Percentiles rank a stretch among this genome's conserved stretches.
These are phyloP conservation scores for Pseudorhiza aurosa DNA, from an alignment of 30 jellyfish, hydroid and myxozoan species.

Conservation along the genomic window DNA sequence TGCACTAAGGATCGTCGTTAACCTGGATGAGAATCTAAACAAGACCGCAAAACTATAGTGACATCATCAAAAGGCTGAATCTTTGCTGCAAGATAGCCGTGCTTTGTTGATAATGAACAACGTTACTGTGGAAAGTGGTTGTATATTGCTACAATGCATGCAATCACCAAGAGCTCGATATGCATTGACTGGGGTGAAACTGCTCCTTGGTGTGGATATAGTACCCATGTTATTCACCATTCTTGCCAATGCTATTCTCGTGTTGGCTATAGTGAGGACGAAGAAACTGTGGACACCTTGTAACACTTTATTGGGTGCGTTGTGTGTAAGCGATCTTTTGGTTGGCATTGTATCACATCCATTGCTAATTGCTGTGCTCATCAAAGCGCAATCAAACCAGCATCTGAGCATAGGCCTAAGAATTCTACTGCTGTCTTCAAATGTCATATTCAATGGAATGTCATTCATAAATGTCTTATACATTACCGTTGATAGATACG, in stretches of 20 bases:
- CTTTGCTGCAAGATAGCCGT: too few species aligned
- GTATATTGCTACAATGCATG: background rate
- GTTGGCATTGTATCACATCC: constrained; percentile 46
- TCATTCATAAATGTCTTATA: constrained; percentile 7
- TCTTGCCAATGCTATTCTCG: constrained; percentile 5
- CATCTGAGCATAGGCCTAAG: background rate
- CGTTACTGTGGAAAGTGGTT: background rate
- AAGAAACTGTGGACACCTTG: constrained; percentile 22
- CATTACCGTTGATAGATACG: constrained; percentile 29
- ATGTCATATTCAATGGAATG: constrained; percentile 2
- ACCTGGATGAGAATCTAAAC: too few species aligned
- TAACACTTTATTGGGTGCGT: constrained; percentile 6
- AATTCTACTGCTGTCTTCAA: background rate
- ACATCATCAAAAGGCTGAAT: too few species aligned
- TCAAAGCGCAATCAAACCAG: background rate
- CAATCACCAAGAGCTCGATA: background rate
- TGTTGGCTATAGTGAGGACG: background rate
- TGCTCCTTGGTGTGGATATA: constrained; percentile 1
- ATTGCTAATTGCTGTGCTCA: background rate
- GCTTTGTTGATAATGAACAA: background rate
- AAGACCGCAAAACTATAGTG: too few species aligned
- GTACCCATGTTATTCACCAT: constrained; percentile 19
- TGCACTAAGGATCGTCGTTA: too few species aligned
- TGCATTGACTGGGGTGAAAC: background rate
- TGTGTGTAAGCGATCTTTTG: constrained; percentile 29